Evolutionary conservation across 2,797 vertebrate genomes (phyloP).

Genomic region (Mormyrus proboscirostris): DNA sequence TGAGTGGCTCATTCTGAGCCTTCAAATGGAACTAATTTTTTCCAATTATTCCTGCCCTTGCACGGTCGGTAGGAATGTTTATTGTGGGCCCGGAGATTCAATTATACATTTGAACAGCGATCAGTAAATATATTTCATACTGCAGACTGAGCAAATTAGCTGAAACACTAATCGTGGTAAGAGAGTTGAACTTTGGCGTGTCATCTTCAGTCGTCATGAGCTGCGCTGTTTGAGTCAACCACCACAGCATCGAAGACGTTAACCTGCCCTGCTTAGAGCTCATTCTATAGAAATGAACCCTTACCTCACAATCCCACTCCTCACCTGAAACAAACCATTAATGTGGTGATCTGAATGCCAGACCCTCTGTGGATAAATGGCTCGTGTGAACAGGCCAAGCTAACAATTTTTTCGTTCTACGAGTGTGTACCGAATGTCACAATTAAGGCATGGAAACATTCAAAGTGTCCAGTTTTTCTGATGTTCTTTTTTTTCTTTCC

Average conservation of each 20-base stretch:
- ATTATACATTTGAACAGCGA: not conserved
- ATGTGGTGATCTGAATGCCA: not conserved
- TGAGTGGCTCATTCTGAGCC: not conserved
- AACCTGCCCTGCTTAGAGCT: slow-evolving; percentile 26
- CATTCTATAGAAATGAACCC: slow-evolving; percentile 56
- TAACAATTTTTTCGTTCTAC: not conserved
- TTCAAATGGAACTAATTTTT: not conserved
- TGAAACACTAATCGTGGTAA: not conserved
- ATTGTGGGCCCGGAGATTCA: not conserved
- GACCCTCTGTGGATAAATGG: not conserved
- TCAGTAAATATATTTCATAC: not conserved
- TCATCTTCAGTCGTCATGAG: not conserved
- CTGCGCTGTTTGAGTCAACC: not conserved
- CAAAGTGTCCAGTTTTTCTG: not conserved
- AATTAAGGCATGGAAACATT: not conserved
- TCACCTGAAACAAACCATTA: not conserved
- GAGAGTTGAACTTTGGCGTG: not conserved
- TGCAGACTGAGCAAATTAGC: not conserved
- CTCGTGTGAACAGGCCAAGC: not conserved
- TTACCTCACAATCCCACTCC: slow-evolving; percentile 42
- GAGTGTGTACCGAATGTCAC: not conserved
- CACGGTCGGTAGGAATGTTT: not conserved
- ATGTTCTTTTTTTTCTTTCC: not conserved
- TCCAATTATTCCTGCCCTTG: not conserved
- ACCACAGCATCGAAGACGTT: not conserved